phyloP scores from a whole-genome alignment of 2,888 invertebrate genomes.

The Gymnocheta viridis region DNA sequence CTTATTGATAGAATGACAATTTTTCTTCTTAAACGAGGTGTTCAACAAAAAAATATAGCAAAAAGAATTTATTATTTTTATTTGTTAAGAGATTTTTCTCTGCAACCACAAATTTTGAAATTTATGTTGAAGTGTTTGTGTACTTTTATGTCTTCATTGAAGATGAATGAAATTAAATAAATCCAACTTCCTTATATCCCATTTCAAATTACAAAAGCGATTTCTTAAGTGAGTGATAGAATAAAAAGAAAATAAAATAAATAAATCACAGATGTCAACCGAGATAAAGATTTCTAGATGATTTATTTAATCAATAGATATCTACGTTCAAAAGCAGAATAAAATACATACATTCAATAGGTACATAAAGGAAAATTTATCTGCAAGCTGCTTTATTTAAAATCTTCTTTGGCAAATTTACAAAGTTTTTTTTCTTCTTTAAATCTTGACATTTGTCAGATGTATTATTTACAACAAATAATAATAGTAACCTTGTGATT shows the following conservation, averaged over 20 bases:
- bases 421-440: neutral
- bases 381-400: slow-evolving; percentile 4
- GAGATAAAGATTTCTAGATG: slow-evolving; percentile 61
- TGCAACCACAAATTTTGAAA: slow-evolving; percentile 40
- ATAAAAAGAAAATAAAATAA: slow-evolving; percentile 53
- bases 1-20: slow-evolving; percentile 35
- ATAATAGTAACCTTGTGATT: neutral
- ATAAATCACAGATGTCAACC: slow-evolving; percentile 68
- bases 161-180: slow-evolving; percentile 55
- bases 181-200: slow-evolving; percentile 26
- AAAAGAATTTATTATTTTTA: slow-evolving; percentile 21
- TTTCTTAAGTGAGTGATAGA: slow-evolving; percentile 17
- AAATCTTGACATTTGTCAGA: neutral
- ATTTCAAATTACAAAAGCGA: slow-evolving; percentile 3
- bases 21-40: slow-evolving; percentile 40
- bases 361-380: neutral
- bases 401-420: slow-evolving; percentile 25
- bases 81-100: neutral
- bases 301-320: slow-evolving; percentile 64
- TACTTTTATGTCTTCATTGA: slow-evolving; percentile 41
- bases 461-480: neutral
- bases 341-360: slow-evolving; percentile 11
- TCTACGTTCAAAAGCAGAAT: neutral
- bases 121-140: slow-evolving; percentile 17
- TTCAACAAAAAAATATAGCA: slow-evolving; percentile 2